Conservation (phyloP, 2,888 invertebrate species). For the Acleris laterana region DNA sequence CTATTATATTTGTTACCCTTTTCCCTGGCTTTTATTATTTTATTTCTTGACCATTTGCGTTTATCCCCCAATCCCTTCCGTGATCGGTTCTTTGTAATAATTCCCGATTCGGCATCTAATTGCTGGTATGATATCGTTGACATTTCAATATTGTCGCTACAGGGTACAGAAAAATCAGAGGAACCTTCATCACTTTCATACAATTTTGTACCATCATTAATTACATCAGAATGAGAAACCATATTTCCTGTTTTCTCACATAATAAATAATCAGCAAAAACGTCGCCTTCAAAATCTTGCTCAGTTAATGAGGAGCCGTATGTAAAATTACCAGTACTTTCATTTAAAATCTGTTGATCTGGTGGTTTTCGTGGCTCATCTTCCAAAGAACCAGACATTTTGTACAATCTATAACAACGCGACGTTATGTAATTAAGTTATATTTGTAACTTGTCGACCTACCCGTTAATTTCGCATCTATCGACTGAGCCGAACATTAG, state of each 20-base stretch:
- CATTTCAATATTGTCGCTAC: too few species aligned
- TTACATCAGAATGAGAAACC: slow-evolving; percentile 3
- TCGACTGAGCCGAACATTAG: too few species aligned
- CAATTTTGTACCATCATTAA: background rate
- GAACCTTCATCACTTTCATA: slow-evolving; percentile 12
- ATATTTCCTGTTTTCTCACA: slow-evolving; percentile 18
- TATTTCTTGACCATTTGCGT: slow-evolving; percentile 2
- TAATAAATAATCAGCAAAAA: slow-evolving; percentile 18
- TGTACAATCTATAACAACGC: too few species aligned
- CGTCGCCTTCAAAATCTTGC: slow-evolving; percentile 12
- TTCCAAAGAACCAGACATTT: too few species aligned
- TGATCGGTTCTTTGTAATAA: slow-evolving; percentile 13
- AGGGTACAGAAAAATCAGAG: too few species aligned
- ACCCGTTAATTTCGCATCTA: too few species aligned
- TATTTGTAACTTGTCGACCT: too few species aligned
- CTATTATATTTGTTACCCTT: slow-evolving; percentile 12
- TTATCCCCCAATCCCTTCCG: background rate
- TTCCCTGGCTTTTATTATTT: slow-evolving; percentile 18
- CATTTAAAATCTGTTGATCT: too few species aligned
- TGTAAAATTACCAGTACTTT: slow-evolving; percentile 5
- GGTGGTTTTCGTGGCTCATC: too few species aligned
- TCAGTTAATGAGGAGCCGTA: slow-evolving; percentile 12
- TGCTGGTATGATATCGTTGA: slow-evolving; percentile 7
- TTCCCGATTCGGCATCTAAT: slow-evolving; percentile 18
- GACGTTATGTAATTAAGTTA: too few species aligned